Evolutionary conservation across 1,140 invertebrate genomes (phyloP), one percentile per base, ranked within the genome.

Genomic region (Heterodera schachtii): DNA sequence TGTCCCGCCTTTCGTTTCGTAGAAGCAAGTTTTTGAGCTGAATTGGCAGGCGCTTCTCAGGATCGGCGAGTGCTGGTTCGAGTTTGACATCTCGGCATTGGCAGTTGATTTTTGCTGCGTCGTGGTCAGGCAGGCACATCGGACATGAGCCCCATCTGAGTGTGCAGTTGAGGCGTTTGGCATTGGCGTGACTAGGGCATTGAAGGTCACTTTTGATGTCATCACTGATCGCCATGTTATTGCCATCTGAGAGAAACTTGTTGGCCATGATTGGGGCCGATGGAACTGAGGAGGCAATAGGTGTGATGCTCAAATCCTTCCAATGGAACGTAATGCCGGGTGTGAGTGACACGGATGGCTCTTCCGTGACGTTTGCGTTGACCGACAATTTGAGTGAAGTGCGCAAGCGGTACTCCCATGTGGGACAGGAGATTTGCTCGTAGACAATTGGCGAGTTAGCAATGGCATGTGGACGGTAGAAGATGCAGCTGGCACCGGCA

Each of bases 301-400:
- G 73, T 41, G 73, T 74, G 21, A 74, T 44, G 57, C 47, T 52
- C 4, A 74, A n/a, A 21, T 74, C 57, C 47, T 74, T 74, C 73
- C 73, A 74, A 1, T 21, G 4, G n/a, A 74, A 44, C 4, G 73
- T 74, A n/a, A 74, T 74, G 43, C 73, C 73, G n/a, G 73, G 73
- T n/a, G 47, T 47, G 3, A 74, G 73, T 0, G 57, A 31, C 19
- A 60, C 57, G 9, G 7, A 9, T 3, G 73, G 57, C 6, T 74
- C 73, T 44, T 41, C 3, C 7, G 57, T 60, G 57, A 16, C 3
- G 57, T 60, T 60, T 3, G 9, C 57, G 16, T 60, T 52, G 21
- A 31, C 41, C 6, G 47, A 19, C 57, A 74, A 41, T 7, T 41
- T 47, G 6, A 74, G 11, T 9, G 47, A 52, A 6, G 73, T 57